These are phyloP conservation scores for Beris morrisii DNA, from an alignment of 2,888 invertebrate genomes.

Conservation along the genomic window DNA sequence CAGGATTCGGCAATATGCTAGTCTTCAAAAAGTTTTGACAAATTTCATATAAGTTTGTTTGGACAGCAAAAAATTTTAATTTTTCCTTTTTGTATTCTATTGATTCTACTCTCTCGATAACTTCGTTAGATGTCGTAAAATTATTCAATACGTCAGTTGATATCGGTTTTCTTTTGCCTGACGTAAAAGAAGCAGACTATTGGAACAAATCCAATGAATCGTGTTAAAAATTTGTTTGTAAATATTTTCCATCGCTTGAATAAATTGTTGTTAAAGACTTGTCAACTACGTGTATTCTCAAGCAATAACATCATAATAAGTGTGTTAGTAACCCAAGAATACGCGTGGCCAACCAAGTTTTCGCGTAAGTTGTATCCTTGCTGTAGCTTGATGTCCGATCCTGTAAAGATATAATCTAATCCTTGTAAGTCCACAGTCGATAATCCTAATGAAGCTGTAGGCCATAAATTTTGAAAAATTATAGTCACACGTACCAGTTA, in stretches of 20 bases:
- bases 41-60: no score
- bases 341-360: conserved; percentile 91
- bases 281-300: conserved; percentile 99
- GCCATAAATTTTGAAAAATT: conserved; percentile 6
- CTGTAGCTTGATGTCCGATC: background rate
- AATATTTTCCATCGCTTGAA: background rate
- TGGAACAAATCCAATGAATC: no score
- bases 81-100: no score
- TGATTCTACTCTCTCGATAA: no score
- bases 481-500: conserved; percentile 9
- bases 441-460: conserved; percentile 12
- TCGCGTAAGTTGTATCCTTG: background rate
- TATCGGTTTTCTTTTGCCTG: no score
- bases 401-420: background rate
- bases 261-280: conserved; percentile 60
- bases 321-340: conserved; percentile 99
- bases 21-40: no score
- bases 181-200: no score
- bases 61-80: no score
- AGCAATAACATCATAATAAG: conserved; percentile 96
- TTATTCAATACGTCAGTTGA: no score
- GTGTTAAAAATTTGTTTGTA: no score
- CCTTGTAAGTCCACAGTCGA: background rate
- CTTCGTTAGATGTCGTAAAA: no score
- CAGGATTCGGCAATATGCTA: no score